Conservation (phyloP, 1,140 invertebrate genomes). For the Centruroides vittatus region DNA sequence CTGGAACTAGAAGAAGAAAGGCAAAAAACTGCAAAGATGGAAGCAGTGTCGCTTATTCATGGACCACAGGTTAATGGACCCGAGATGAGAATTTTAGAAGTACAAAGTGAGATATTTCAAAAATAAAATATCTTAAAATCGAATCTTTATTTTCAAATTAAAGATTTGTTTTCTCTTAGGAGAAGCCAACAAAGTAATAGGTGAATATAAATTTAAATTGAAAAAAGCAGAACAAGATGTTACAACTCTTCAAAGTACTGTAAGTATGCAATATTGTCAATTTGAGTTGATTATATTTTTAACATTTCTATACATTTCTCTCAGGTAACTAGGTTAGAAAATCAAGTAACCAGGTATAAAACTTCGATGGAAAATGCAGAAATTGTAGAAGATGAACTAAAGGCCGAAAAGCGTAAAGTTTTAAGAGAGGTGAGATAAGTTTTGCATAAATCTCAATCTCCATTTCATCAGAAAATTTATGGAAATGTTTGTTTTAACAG, state of each 20-base stretch:
- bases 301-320: neutral
- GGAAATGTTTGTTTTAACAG: slow-evolving; percentile 37
- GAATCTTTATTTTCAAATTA: neutral
- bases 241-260: slow-evolving; percentile 49
- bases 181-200: slow-evolving; percentile 64
- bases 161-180: slow-evolving; percentile 20
- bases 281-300: neutral
- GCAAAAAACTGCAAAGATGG: slow-evolving; percentile 11
- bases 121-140: no score
- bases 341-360: slow-evolving; percentile 87
- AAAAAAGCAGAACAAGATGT: slow-evolving; percentile 96
- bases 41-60: slow-evolving; percentile 10
- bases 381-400: slow-evolving; percentile 87
- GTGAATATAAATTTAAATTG: slow-evolving; percentile 82
- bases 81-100: slow-evolving; percentile 15
- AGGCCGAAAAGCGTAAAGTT: slow-evolving; percentile 84
- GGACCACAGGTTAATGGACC: slow-evolving; percentile 11
- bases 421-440: slow-evolving; percentile 71
- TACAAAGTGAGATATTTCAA: slow-evolving; percentile 8
- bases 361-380: slow-evolving; percentile 83
- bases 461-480: neutral
- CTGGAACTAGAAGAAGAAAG: slow-evolving; percentile 20
- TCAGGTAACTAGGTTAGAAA: slow-evolving; percentile 67
- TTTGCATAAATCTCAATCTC: neutral
- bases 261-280: slow-evolving; percentile 21